phyloP scores from a whole-genome alignment of 1,140 invertebrate species.

The Micrasema minimum region DNA sequence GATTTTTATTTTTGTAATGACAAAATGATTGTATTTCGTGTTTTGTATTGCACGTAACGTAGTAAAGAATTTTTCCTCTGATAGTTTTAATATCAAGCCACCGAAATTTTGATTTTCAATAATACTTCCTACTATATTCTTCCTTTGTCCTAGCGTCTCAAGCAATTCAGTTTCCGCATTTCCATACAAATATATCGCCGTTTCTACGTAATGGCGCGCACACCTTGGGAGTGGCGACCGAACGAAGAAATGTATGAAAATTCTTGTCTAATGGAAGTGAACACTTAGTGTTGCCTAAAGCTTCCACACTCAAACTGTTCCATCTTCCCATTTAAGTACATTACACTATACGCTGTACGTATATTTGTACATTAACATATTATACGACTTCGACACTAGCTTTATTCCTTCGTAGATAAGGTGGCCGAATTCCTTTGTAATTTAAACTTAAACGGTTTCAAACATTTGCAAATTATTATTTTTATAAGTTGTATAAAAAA shows the following conservation, averaged over 20 bases:
- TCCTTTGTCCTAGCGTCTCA: background rate
- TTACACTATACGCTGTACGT: background rate
- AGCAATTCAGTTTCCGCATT: conserved; percentile 13
- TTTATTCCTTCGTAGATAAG: conserved; percentile 1
- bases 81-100: too few relatives aligned
- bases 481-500: too few relatives aligned
- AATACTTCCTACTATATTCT: background rate
- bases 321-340: conserved; percentile 37
- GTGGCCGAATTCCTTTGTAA: too few relatives aligned
- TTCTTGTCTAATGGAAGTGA: conserved; percentile 53
- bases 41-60: too few relatives aligned
- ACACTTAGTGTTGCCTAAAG: conserved; percentile 48
- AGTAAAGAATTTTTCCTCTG: too few relatives aligned
- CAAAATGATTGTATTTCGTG: too few relatives aligned
- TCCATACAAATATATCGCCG: conserved; percentile 49
- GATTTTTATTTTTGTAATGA: too few relatives aligned
- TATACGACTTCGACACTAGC: conserved; percentile 5
- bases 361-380: too few relatives aligned
- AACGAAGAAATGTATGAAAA: conserved; percentile 52
- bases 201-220: conserved; percentile 43
- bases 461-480: too few relatives aligned
- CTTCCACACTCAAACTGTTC: conserved; percentile 48
- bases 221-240: conserved; percentile 33
- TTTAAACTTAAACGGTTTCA: too few relatives aligned
- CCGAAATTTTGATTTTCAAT: background rate